These are phyloP conservation scores for Laspeyria flexula DNA, from an alignment of 2,888 invertebrate species.

Conservation along the genomic window DNA sequence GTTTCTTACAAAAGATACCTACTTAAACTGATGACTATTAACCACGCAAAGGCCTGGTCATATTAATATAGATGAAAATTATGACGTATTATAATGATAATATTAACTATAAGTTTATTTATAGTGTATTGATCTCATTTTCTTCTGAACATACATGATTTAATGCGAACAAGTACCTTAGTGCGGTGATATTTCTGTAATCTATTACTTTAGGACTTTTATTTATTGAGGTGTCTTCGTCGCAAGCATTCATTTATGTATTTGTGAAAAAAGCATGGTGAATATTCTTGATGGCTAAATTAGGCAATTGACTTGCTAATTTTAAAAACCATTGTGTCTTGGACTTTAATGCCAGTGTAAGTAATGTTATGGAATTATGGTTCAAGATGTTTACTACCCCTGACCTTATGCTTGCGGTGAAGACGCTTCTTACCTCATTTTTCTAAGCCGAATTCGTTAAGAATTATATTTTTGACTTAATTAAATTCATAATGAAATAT, in stretches of 20 bases:
- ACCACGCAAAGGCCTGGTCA: constrained; percentile 17
- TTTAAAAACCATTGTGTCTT: too few species aligned
- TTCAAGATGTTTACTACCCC: not conserved
- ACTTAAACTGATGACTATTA: constrained; percentile 6
- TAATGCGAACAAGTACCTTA: constrained; percentile 18
- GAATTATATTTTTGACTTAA: not conserved
- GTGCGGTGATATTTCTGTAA: not conserved
- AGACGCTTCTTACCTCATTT: not conserved
- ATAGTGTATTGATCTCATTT: constrained; percentile 51
- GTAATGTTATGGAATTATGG: not conserved
- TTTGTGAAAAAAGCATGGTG: too few species aligned
- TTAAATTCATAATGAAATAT: not conserved
- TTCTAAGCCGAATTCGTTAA: not conserved
- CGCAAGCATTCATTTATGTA: not conserved
- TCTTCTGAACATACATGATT: constrained; percentile 24
- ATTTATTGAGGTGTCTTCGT: not conserved
- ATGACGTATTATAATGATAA: constrained; percentile 22
- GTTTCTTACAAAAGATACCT: constrained; percentile 3
- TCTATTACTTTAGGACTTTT: not conserved
- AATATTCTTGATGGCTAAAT: too few species aligned
- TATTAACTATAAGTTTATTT: constrained; percentile 14
- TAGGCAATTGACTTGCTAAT: too few species aligned
- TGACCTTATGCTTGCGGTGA: not conserved
- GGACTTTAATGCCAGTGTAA: too few species aligned
- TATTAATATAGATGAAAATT: constrained; percentile 21